Percentiles rank a stretch among this genome's conserved stretches.
These are phyloP conservation scores for Redunca redunca DNA, from an alignment of 2,113 vertebrate genomes.

Conservation along the genomic window DNA sequence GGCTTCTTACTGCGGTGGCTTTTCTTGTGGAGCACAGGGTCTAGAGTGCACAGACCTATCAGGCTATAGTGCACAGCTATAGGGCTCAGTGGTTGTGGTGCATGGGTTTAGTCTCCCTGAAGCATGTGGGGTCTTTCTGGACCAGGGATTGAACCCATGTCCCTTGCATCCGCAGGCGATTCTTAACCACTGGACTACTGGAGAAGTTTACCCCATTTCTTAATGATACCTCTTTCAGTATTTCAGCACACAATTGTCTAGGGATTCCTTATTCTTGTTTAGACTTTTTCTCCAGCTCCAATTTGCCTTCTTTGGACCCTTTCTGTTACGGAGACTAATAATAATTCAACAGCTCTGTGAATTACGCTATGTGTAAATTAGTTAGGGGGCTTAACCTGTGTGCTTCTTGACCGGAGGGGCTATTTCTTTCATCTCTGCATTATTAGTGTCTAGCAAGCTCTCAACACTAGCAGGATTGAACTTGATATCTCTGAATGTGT, in stretches of 20 bases:
- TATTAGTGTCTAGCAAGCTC: background rate
- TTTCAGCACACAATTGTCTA: background rate
- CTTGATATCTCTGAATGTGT: background rate
- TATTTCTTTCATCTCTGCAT: background rate
- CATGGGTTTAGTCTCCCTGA: background rate
- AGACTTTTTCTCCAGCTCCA: background rate
- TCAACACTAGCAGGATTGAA: background rate
- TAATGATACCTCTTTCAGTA: background rate
- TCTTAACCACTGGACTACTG: background rate
- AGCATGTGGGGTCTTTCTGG: background rate
- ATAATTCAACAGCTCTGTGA: background rate
- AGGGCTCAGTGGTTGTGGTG: background rate
- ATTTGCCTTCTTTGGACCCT: background rate
- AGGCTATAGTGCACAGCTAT: fast-evolving
- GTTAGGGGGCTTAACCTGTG: background rate
- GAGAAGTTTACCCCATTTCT: background rate
- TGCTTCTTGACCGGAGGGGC: background rate
- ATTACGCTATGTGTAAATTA: background rate
- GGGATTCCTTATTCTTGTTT: background rate
- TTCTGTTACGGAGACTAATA: background rate
- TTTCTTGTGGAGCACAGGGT: background rate
- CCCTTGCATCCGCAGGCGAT: background rate
- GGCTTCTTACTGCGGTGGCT: background rate
- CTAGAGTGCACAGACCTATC: background rate
- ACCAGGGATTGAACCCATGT: background rate